phyloP scores from a whole-genome alignment of 2,888 invertebrate species.

The Scrobipalpa costella region DNA sequence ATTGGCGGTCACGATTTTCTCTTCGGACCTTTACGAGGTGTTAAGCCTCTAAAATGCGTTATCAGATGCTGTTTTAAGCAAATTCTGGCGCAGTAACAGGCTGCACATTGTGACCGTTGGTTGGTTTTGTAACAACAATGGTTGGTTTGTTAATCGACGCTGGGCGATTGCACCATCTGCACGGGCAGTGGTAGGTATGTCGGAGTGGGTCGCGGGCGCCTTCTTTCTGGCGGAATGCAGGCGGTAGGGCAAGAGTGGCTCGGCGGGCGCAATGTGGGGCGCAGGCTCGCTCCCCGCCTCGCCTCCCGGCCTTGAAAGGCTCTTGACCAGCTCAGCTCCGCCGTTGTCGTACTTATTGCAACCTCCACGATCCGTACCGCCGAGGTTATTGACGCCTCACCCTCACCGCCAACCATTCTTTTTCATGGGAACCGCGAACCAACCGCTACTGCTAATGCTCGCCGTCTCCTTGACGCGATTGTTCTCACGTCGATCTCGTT shows the following conservation, averaged over 20 bases:
- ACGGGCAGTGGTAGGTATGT: slow-evolving; percentile 17
- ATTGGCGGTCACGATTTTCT: slow-evolving; percentile 67
- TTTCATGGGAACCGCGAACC: slow-evolving; percentile 60
- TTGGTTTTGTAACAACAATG: slow-evolving; percentile 32
- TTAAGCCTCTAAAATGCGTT: slow-evolving; percentile 38
- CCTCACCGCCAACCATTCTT: slow-evolving; percentile 54
- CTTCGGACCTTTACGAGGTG: slow-evolving; percentile 42
- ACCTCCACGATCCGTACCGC: slow-evolving; percentile 77
- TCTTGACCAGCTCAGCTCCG: slow-evolving; percentile 78
- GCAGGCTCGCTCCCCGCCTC: slow-evolving; percentile 72
- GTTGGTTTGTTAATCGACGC: slow-evolving; percentile 22
- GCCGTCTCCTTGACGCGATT: slow-evolving; percentile 71
- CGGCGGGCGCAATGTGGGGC: slow-evolving; percentile 70
- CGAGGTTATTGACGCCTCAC: slow-evolving; percentile 78
- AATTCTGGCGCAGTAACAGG: slow-evolving; percentile 27
- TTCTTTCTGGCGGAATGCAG: slow-evolving; percentile 64
- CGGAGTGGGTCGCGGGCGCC: slow-evolving; percentile 32
- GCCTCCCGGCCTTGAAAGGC: slow-evolving; percentile 80
- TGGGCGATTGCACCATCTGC: slow-evolving; percentile 36
- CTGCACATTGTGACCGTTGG: slow-evolving; percentile 25
- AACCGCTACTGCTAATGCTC: slow-evolving; percentile 51
- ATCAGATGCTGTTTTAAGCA: slow-evolving; percentile 38
- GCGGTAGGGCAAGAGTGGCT: slow-evolving; percentile 62
- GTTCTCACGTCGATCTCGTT: slow-evolving; percentile 76
- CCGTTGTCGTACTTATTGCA: slow-evolving; percentile 79